Evolutionary conservation across 2,797 vertebrate genomes (phyloP).

Genomic region (Chlorospingus flavigularis): DNA sequence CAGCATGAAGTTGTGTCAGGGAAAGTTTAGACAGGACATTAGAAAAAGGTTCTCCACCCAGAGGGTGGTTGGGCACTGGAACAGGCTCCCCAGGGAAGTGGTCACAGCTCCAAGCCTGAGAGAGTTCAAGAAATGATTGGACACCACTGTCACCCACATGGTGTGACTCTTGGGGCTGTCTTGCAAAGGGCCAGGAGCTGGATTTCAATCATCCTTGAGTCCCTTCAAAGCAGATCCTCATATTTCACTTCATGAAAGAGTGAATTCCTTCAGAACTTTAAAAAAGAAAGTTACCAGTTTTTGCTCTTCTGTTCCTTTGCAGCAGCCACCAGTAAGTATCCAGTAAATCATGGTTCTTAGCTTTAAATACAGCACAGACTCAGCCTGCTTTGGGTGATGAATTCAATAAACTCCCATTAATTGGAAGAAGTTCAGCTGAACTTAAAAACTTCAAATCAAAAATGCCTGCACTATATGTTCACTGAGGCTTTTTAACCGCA

Average conservation of each 20-base stretch:
- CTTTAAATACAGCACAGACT: background rate
- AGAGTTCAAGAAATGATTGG: background rate
- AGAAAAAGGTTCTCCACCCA: background rate
- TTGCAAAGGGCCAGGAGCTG: background rate
- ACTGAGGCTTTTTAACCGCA: background rate
- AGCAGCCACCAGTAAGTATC: background rate
- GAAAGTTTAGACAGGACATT: background rate
- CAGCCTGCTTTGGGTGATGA: background rate
- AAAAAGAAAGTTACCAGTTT: background rate
- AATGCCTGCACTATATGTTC: background rate
- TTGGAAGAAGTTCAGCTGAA: background rate
- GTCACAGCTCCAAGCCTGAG: background rate
- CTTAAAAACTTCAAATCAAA: background rate
- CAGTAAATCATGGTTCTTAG: background rate
- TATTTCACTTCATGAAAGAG: background rate
- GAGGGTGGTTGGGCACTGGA: background rate
- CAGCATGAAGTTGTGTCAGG: background rate
- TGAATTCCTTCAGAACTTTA: background rate
- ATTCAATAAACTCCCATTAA: background rate
- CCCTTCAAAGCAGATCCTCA: background rate
- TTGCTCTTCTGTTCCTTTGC: background rate
- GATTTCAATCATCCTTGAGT: background rate
- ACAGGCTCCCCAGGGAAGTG: background rate
- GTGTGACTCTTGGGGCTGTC: background rate
- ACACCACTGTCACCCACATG: rapidly evolving